These are phyloP conservation scores for Scrobipalpa costella DNA, from an alignment of 2,888 invertebrate genomes.

Conservation along the genomic window DNA sequence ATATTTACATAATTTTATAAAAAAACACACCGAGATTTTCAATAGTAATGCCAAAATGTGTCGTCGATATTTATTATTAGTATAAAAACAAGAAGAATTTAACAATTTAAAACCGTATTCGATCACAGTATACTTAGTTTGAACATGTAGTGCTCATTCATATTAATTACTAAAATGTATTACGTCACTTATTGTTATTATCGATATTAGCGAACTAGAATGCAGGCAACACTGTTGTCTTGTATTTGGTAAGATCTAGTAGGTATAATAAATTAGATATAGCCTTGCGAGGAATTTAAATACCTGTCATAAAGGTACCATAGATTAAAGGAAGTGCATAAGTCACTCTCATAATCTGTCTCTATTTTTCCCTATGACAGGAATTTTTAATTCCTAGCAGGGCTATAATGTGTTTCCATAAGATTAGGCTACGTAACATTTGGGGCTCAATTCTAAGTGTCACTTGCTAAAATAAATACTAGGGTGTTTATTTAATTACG, in stretches of 20 bases:
- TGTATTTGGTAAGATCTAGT: no score
- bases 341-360: no score
- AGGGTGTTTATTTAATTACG: no score
- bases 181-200: neutral
- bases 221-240: neutral
- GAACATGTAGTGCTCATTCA: slow-evolving; percentile 22
- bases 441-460: no score
- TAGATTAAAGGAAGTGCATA: no score
- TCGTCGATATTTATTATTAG: neutral
- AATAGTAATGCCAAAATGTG: slow-evolving; percentile 27
- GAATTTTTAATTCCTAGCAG: no score
- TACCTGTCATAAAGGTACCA: no score
- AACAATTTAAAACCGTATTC: slow-evolving; percentile 26
- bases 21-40: slow-evolving; percentile 32
- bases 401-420: no score
- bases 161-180: neutral
- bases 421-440: no score
- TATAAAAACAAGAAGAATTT: slow-evolving; percentile 19
- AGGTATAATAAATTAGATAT: neutral
- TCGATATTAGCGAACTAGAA: neutral
- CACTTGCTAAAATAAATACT: no score
- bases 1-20: slow-evolving; percentile 30
- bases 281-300: no score
- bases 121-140: slow-evolving; percentile 16
- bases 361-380: no score